Base-by-base conservation (phyloP, 1,140 invertebrate genomes). In the Drosophila kepulauana region DNA sequence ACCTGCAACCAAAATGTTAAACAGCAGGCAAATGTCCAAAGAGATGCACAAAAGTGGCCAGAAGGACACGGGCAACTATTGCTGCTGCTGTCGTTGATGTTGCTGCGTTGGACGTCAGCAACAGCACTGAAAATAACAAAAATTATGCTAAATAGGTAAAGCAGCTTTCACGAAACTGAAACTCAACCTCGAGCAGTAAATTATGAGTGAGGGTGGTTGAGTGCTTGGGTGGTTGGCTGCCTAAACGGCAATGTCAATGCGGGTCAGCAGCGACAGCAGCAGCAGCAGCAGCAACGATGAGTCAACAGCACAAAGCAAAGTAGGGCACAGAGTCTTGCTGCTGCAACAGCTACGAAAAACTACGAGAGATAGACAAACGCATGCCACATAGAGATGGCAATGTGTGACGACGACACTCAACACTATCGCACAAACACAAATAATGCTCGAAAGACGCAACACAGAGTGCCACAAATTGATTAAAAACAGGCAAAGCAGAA, bases 91-190 rank as follows among this genome's bases (percentile, higher is more conserved):
- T 41, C 11, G n/a, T 16, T 56, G 28, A 15, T 30, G 20, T 15
- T 16, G 38, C 16, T 25, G n/a, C 52, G 30, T 25, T 51, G 13
- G 58, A 57, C 67, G 56, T 46, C 68, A 38, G 38, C 54, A 49
- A 20, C 61, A 62, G 45, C 51, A 62, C 54, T 58, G 63, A 75
- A 78, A 75, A 82, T 74, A 73, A 78, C 78, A 79, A 71, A 91
- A 91, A 91, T 91, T 91, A 91, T 91, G 88, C 82, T 87, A 91
- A 91, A 91, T 79, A 91, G 87, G 80, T 79, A 91, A 87, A 87
- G 82, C 87, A 49, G 82, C 88, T 91, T 91, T 89, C 68, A 71
- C 67, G 78, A 77, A 82, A 84, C 88, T 85, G 75, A 81, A 91
- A 77, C 81, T 78, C 82, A 88, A 84, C 88, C 76, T 75, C 80